Evolutionary conservation across 2,797 vertebrate genomes (phyloP).

Genomic region (Bradypus variegatus): DNA sequence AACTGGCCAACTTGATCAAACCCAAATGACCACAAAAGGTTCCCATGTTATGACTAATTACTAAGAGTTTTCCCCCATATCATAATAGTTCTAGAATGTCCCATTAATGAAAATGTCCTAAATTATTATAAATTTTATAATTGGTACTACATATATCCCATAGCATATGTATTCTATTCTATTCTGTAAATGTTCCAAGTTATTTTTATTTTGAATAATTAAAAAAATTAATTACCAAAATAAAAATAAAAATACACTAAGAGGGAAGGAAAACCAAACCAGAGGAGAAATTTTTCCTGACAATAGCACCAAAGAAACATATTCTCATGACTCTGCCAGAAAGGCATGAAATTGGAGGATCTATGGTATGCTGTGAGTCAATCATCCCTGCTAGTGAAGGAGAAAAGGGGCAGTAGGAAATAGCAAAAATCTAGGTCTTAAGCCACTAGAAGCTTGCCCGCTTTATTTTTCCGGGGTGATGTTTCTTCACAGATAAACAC

Average conservation of each 20-base stretch:
- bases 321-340: not conserved
- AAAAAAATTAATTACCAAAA: conserved; percentile 27
- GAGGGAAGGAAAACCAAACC: not conserved
- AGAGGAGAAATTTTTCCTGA: not conserved
- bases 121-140: conserved; percentile 18
- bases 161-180: not conserved
- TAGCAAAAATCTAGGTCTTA: not conserved
- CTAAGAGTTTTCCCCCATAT: not conserved
- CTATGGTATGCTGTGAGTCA: not conserved
- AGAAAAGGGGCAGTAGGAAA: not conserved
- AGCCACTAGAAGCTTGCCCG: not conserved
- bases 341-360: not conserved
- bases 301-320: not conserved
- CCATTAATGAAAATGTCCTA: conserved; percentile 24
- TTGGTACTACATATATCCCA: not conserved
- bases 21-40: not conserved
- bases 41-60: not conserved
- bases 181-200: not conserved
- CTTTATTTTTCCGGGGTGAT: not conserved
- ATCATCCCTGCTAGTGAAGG: not conserved
- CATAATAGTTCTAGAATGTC: not conserved
- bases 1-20: not conserved
- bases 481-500: not conserved
- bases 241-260: conserved; percentile 20
- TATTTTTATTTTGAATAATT: conserved; percentile 30